These are phyloP conservation scores for Kradibia gibbosae DNA, from an alignment of 1,140 invertebrate genomes.

Conservation along the genomic window DNA sequence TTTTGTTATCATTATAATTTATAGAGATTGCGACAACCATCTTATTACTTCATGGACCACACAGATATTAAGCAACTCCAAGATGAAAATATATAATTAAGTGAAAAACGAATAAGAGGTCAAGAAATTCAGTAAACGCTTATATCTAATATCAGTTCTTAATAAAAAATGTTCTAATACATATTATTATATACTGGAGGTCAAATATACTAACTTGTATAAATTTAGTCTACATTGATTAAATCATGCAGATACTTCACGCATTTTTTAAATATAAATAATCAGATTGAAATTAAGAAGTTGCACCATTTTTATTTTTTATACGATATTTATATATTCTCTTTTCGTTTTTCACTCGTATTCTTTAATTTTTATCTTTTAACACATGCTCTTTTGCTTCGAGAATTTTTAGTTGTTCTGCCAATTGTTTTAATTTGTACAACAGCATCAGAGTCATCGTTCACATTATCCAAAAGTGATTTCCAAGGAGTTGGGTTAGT, in stretches of 20 bases:
- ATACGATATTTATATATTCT: not conserved
- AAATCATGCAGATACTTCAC: slow-evolving; percentile 24
- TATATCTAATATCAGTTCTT: not conserved
- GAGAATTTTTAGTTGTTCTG: slow-evolving; percentile 33
- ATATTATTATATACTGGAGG: slow-evolving; percentile 22
- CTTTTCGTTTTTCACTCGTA: not conserved
- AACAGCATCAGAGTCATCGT: slow-evolving; percentile 36
- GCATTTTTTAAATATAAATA: no score
- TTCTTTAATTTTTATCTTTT: slow-evolving; percentile 13
- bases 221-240: slow-evolving; percentile 19
- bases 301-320: not conserved
- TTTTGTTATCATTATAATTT: not conserved
- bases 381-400: slow-evolving; percentile 3
- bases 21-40: slow-evolving; percentile 86
- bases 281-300: no score
- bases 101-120: slow-evolving; percentile 6
- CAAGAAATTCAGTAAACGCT: slow-evolving; percentile 13
- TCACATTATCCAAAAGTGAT: slow-evolving; percentile 53
- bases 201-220: slow-evolving; percentile 27
- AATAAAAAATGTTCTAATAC: slow-evolving; percentile 24
- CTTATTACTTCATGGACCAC: slow-evolving; percentile 95
- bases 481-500: slow-evolving; percentile 68
- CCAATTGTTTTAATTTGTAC: not conserved
- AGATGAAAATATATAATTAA: slow-evolving; percentile 77
- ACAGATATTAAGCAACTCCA: slow-evolving; percentile 87